Evolutionary conservation across 2,797 vertebrate genomes (phyloP).

Genomic region (Mus minutoides): DNA sequence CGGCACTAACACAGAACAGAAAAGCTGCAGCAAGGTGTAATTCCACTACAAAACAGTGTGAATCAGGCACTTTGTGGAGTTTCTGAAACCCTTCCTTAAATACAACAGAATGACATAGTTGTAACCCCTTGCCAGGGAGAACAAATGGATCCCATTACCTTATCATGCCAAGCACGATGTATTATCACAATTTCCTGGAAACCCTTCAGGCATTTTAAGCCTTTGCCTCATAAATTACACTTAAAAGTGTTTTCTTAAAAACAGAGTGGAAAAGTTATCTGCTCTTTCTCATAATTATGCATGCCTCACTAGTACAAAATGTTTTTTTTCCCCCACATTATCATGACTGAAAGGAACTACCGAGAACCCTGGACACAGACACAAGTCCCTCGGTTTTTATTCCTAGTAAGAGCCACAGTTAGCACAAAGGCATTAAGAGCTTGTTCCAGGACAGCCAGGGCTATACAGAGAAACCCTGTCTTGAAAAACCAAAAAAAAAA

Average conservation of each 20-base stretch:
- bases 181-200: conserved; percentile 45
- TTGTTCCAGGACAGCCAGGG: too few relatives aligned
- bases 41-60: not conserved
- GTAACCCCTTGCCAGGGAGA: conserved; percentile 3
- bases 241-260: conserved; percentile 30
- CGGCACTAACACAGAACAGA: not conserved
- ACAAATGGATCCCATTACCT: conserved; percentile 40
- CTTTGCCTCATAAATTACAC: conserved; percentile 29
- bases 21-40: not conserved
- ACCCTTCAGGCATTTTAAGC: conserved; percentile 32
- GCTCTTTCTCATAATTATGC: not conserved
- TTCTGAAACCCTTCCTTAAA: conserved; percentile 27
- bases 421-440: not conserved
- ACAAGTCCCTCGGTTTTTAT: not conserved
- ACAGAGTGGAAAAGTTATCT: not conserved
- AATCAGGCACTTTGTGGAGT: not conserved
- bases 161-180: conserved; percentile 32
- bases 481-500: too few relatives aligned
- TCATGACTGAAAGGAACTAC: not conserved
- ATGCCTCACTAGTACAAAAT: conserved; percentile 17
- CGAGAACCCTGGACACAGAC: not conserved
- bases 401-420: not conserved
- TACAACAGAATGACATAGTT: not conserved
- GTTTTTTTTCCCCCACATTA: not conserved
- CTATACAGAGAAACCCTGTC: too few relatives aligned